These are phyloP conservation scores for Seriola quinqueradiata DNA, from an alignment of 2,113 vertebrate species.

Conservation along the genomic window DNA sequence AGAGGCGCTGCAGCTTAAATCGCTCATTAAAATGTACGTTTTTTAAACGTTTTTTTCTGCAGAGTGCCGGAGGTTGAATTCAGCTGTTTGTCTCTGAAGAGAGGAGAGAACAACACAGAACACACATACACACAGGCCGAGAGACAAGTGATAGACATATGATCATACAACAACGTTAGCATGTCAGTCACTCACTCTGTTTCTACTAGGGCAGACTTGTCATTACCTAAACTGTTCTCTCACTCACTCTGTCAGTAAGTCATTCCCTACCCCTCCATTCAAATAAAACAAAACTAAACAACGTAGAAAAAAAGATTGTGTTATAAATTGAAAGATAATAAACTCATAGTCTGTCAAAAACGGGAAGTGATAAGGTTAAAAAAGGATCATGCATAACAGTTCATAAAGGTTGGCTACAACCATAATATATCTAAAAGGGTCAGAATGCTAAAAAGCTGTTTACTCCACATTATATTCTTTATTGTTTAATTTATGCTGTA, in stretches of 20 bases:
- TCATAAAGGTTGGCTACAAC: background rate
- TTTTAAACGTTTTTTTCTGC: background rate
- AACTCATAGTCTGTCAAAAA: no score
- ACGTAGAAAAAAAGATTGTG: background rate
- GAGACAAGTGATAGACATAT: constrained; percentile 28
- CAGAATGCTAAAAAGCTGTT: no score
- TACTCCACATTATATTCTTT: no score
- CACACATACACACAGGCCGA: constrained; percentile 5
- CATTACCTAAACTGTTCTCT: constrained; percentile 42
- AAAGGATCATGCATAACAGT: background rate
- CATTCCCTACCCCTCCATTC: background rate
- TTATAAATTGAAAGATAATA: background rate
- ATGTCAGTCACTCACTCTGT: constrained; percentile 32
- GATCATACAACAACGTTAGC: constrained; percentile 42
- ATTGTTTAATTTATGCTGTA: no score
- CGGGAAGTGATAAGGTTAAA: no score
- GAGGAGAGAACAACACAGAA: background rate
- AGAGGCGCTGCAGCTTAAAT: background rate
- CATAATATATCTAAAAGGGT: background rate
- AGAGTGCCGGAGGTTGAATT: background rate
- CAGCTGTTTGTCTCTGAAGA: background rate
- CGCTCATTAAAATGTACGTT: background rate
- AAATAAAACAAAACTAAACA: background rate
- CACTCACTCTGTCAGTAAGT: constrained; percentile 27
- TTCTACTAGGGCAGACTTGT: constrained; percentile 26